Evolutionary conservation across 2,888 invertebrate genomes (phyloP), one percentile per base, ranked within the genome.

Genomic region (Tenodera sinensis): DNA sequence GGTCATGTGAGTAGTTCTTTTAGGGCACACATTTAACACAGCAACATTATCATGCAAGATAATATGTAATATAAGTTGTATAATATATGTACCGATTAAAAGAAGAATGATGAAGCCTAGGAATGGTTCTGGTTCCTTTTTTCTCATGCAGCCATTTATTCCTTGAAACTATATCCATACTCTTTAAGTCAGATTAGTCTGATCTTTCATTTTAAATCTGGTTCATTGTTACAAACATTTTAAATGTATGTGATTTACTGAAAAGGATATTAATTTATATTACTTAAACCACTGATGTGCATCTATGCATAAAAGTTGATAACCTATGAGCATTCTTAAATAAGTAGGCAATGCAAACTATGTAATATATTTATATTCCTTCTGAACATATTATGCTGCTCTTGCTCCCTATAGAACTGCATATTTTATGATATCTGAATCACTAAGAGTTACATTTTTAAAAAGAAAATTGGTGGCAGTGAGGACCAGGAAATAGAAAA

Each of bases 41-140:
- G 47, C n/a, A 82, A 88, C 88, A 83, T n/a, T 83, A 83, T 83
- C 88, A 88, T 88, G 88, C 88, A 88, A 82, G 20, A 71, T 71
- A 71, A 71, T 71, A 20, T 20, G 54, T 71, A 71, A 71, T 71
- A 54, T 54, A 71, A 20, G 25, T 42, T 71, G 25, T 71, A 71
- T 71, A 71, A 71, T 71, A 71, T 71, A 71, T 15, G 20, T 71
- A 71, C 54, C 25, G 54, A 71, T 71, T 15, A 71, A 20, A 71
- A 20, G 25, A 85, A 85, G 27, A 28, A 89, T 85, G 88, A 89
- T 90, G 34, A 89, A 90, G 90, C 89, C 88, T 85, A 90, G 90
- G 85, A 88, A 89, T 89, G 89, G 89, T 90, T 88, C 83, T 88
- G 54, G 54, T 71, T 71, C 25, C 54, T 71, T 71, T 54, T 71